phyloP scores from a whole-genome alignment of 2,888 invertebrate species.

The Athalia rosae region DNA sequence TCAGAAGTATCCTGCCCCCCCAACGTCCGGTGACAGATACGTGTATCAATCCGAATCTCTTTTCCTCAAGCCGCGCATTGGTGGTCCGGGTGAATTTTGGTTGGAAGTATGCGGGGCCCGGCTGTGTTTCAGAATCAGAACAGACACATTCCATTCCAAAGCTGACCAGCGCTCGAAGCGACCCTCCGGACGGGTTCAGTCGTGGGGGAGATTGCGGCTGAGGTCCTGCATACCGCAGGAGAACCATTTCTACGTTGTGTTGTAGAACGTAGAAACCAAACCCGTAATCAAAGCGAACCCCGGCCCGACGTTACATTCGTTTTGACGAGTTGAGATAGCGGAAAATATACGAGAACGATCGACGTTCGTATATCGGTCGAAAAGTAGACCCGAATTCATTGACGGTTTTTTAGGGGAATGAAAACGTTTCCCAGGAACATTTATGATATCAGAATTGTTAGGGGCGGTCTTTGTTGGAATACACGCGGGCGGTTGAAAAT shows the following conservation, averaged over 20 bases:
- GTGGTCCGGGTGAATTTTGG: slow-evolving; percentile 60
- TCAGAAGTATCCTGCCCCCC: neutral
- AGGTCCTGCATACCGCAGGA: slow-evolving; percentile 66
- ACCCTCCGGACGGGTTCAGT: slow-evolving; percentile 56
- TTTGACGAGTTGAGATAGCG: neutral
- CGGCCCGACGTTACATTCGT: slow-evolving; percentile 27
- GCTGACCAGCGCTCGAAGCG: slow-evolving; percentile 61
- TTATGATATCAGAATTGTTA: neutral
- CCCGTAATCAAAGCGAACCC: slow-evolving; percentile 52
- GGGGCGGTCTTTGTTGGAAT: neutral
- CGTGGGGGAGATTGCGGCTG: slow-evolving; percentile 68
- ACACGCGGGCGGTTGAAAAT: neutral
- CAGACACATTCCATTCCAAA: slow-evolving; percentile 70
- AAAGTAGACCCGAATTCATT: neutral
- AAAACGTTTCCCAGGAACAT: neutral
- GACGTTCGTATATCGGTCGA: neutral
- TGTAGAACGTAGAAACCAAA: slow-evolving; percentile 53
- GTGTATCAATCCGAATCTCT: neutral
- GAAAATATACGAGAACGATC: neutral
- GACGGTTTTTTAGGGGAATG: neutral
- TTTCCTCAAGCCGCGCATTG: slow-evolving; percentile 48
- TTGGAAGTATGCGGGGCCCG: slow-evolving; percentile 24
- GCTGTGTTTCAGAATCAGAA: slow-evolving; percentile 67
- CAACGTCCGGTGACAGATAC: neutral
- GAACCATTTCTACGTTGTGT: slow-evolving; percentile 53